These are phyloP conservation scores for Holothuria leucospilota DNA, from an alignment of 53 echinoderm and acorn worm genomes.

Conservation along the genomic window DNA sequence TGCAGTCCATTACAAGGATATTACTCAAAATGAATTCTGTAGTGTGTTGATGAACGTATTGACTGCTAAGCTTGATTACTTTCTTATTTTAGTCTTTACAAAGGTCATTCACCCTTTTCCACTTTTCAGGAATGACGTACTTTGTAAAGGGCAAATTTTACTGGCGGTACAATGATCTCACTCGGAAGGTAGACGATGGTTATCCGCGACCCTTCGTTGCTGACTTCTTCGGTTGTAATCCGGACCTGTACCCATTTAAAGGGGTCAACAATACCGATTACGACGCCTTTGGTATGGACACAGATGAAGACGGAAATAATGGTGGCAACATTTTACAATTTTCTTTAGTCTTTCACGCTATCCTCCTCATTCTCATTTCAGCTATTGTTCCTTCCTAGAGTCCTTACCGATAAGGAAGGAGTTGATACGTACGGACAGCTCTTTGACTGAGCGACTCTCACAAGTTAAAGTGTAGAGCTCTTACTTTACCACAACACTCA, in stretches of 20 bases:
- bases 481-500: too few relatives aligned
- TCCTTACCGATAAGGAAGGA: too few relatives aligned
- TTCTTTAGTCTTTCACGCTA: background rate
- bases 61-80: too few relatives aligned
- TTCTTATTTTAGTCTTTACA: background rate
- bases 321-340: conserved; percentile 1
- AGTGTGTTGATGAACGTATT: too few relatives aligned
- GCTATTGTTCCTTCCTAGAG: background rate
- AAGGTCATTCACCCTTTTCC: background rate
- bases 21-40: too few relatives aligned
- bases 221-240: conserved; percentile 80
- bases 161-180: conserved; percentile 81
- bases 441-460: too few relatives aligned
- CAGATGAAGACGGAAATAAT: background rate
- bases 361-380: background rate
- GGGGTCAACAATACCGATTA: conserved; percentile 29
- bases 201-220: conserved; percentile 70
- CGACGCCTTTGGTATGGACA: conserved; percentile 9
- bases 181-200: conserved; percentile 63
- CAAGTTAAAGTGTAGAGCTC: too few relatives aligned
- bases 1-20: too few relatives aligned
- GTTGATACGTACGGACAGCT: too few relatives aligned
- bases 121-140: conserved; percentile 66
- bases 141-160: conserved; percentile 82
- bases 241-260: conserved; percentile 21